phyloP scores from a whole-genome alignment of 2,113 vertebrate genomes.

The Leptosomus discolor region DNA sequence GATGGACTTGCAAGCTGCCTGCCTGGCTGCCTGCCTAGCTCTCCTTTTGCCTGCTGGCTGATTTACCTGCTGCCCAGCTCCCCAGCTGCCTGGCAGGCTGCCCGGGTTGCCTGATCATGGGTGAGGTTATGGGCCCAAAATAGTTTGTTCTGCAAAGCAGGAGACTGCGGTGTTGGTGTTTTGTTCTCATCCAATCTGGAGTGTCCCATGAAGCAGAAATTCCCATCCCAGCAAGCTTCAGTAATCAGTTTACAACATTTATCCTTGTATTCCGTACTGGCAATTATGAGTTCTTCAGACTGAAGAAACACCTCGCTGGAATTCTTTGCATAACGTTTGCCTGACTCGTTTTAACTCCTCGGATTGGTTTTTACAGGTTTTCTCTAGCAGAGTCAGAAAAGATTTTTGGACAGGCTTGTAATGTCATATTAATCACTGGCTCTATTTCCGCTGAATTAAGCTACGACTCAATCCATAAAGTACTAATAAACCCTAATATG shows the following conservation, averaged over 20 bases:
- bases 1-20: slow-evolving; percentile 37
- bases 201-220: slow-evolving; percentile 25
- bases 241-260: slow-evolving; percentile 32
- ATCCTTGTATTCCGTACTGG: not conserved
- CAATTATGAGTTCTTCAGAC: slow-evolving; percentile 8
- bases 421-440: slow-evolving; percentile 28
- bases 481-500: slow-evolving; percentile 28
- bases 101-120: not conserved
- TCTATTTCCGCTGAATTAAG: slow-evolving; percentile 42
- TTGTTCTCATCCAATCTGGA: slow-evolving; percentile 9
- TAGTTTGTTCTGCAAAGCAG: slow-evolving; percentile 37
- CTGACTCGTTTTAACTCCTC: not conserved
- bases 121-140: slow-evolving; percentile 13
- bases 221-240: slow-evolving; percentile 33
- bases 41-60: not conserved
- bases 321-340: not conserved
- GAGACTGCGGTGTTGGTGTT: not conserved
- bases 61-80: slow-evolving; percentile 35
- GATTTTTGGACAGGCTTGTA: not conserved
- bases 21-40: not conserved
- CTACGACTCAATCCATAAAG: not conserved
- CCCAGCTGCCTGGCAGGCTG: not conserved
- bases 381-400: not conserved
- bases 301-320: not conserved
- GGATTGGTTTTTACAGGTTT: slow-evolving; percentile 11